phyloP scores from a whole-genome alignment of 2,113 vertebrate genomes.

The Sus scrofa region T2T-Sscrofa CM000822.6:7433501-7434000 shows the following conservation, averaged over 20 bases:
- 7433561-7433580: neutral
- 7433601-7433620: slow-evolving; percentile 22
- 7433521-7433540: neutral
- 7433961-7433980: neutral
- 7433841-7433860: neutral
- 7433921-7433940: neutral
- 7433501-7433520: neutral
- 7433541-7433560: neutral
- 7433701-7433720: no score
- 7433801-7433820: no score
- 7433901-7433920: neutral
- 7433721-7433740: no score
- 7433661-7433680: no score
- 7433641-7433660: neutral
- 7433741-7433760: no score
- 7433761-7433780: no score
- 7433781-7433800: no score
- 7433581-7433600: neutral
- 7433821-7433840: neutral
- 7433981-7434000: accelerated
- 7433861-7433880: neutral
- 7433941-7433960: neutral
- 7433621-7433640: neutral
- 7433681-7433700: no score
- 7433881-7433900: neutral